Conservation (phyloP, 2,113 vertebrate genomes). For the Semnornis frantzii region DNA sequence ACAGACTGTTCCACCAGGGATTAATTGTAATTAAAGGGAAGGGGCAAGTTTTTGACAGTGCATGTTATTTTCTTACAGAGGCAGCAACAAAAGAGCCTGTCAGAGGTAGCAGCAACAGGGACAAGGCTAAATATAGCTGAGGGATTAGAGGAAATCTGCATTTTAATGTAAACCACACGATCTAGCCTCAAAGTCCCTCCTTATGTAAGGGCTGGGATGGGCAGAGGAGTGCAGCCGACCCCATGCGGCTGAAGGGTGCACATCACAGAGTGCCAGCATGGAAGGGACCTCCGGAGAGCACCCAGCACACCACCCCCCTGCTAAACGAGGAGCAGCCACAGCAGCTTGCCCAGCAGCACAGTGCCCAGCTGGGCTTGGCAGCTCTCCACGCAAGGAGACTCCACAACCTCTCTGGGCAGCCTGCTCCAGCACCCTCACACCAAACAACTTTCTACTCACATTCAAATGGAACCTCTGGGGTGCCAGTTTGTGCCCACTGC, state of each 20-base stretch:
- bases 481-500: too few species aligned
- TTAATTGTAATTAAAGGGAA: conserved; percentile 56
- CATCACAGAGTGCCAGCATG: too few species aligned
- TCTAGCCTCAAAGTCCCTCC: background rate
- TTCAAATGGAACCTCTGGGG: too few species aligned
- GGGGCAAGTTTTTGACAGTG: conserved; percentile 48
- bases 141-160: conserved; percentile 55
- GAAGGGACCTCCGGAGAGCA: too few species aligned
- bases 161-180: conserved; percentile 22
- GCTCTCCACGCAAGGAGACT: too few species aligned
- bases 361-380: too few species aligned
- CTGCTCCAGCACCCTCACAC: too few species aligned
- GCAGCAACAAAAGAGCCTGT: conserved; percentile 10
- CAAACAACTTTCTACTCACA: too few species aligned
- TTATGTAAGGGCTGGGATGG: background rate
- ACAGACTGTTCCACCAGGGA: conserved; percentile 13
- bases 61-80: conserved; percentile 35
- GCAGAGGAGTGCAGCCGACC: background rate
- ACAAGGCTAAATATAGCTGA: conserved; percentile 51
- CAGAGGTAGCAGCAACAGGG: conserved; percentile 49
- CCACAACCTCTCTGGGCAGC: too few species aligned
- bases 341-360: too few species aligned
- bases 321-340: too few species aligned
- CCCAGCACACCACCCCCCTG: too few species aligned
- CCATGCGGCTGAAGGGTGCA: background rate